phyloP scores from a whole-genome alignment of 2,888 invertebrate species.

The Petrophora chlorosata region DNA sequence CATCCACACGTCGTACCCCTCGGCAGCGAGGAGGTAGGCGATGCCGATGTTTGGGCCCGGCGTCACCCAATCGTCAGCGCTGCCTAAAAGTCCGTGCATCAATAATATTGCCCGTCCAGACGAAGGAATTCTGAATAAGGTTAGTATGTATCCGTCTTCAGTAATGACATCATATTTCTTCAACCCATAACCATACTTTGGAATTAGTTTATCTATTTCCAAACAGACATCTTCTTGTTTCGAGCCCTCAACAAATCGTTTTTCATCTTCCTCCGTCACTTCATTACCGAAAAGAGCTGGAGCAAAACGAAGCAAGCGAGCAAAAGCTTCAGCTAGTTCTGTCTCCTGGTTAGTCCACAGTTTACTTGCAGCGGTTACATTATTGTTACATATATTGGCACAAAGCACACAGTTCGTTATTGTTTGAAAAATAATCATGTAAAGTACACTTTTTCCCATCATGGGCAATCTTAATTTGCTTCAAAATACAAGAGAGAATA shows the following conservation, averaged over 20 bases:
- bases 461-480: too few species aligned
- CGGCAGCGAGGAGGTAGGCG: conserved; percentile 78
- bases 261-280: conserved; percentile 1
- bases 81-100: conserved; percentile 88
- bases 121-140: conserved; percentile 88
- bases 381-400: too few species aligned
- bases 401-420: too few species aligned
- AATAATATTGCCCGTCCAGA: conserved; percentile 79
- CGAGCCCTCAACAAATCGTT: neutral
- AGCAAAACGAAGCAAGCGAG: neutral
- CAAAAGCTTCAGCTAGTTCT: conserved; percentile 7
- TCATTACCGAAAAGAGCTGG: conserved; percentile 1
- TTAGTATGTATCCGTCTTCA: conserved; percentile 89
- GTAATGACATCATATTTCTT: conserved; percentile 81
- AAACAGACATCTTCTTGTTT: conserved; percentile 36
- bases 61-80: conserved; percentile 88
- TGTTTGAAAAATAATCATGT: too few species aligned
- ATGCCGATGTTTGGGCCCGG: conserved; percentile 81
- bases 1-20: conserved; percentile 90
- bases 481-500: too few species aligned
- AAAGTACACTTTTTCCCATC: too few species aligned
- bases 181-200: conserved; percentile 38
- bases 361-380: too few species aligned
- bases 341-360: too few species aligned
- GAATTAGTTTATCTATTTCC: conserved; percentile 36